A percentile compares a stretch with the other conserved stretches of the same genome.
phyloP scores from a whole-genome alignment of 2,797 vertebrate genomes.

The Lepilemur septentrionalis region DNA sequence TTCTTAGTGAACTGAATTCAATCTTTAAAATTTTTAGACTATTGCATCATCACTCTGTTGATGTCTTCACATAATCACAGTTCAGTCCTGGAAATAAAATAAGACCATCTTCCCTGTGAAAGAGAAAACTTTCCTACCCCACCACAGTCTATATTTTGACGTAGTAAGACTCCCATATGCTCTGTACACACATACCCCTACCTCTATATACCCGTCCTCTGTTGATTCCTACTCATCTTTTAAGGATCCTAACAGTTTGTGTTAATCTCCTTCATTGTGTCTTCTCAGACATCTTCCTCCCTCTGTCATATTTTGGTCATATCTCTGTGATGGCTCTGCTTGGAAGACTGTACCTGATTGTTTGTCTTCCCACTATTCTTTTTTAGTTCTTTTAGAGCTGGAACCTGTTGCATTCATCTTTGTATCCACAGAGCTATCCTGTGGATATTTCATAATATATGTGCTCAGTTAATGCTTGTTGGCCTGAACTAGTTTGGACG shows the following conservation, averaged over 20 bases:
- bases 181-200: background rate
- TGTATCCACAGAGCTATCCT: background rate
- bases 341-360: background rate
- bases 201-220: background rate
- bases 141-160: background rate
- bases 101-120: background rate
- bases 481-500: background rate
- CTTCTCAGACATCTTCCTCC: background rate
- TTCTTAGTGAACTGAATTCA: conserved; percentile 38
- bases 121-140: background rate
- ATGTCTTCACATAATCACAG: conserved; percentile 26
- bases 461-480: background rate
- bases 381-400: background rate
- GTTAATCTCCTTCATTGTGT: background rate
- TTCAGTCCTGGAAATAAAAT: conserved; percentile 27
- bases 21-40: conserved; percentile 10
- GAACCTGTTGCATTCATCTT: background rate
- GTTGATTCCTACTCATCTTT: background rate
- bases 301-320: background rate
- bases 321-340: background rate
- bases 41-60: background rate
- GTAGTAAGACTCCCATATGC: background rate
- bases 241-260: background rate
- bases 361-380: background rate
- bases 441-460: background rate